Evolutionary conservation across 2,888 invertebrate genomes (phyloP).

Genomic region (Leptodirus hochenwartii): DNA sequence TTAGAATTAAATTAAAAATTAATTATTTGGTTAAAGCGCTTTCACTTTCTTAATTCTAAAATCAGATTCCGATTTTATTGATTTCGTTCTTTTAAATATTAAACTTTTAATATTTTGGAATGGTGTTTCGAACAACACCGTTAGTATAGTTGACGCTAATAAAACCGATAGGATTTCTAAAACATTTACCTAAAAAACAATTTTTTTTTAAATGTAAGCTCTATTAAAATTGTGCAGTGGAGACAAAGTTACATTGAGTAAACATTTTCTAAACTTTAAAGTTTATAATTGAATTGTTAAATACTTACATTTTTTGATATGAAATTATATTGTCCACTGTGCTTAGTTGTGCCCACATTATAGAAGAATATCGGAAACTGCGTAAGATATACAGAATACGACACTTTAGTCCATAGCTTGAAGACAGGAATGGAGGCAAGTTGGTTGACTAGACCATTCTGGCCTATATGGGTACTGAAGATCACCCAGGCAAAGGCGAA

Average conservation of each 20-base stretch:
- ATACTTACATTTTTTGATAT: slow-evolving; percentile 34
- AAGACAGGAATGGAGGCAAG: slow-evolving; percentile 41
- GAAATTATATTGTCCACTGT: slow-evolving; percentile 37
- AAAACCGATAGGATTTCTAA: slow-evolving; percentile 39
- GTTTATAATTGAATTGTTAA: too few species aligned
- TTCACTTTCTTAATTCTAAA: neutral
- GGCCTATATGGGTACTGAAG: slow-evolving; percentile 41
- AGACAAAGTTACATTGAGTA: too few species aligned
- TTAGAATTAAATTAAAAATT: too few species aligned
- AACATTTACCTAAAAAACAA: slow-evolving; percentile 35
- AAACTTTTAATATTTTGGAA: slow-evolving; percentile 45
- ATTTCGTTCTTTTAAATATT: slow-evolving; percentile 7
- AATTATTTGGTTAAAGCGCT: too few species aligned
- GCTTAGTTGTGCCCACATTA: slow-evolving; percentile 42
- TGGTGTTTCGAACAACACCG: slow-evolving; percentile 45
- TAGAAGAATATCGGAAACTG: slow-evolving; percentile 56
- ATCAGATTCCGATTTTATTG: neutral
- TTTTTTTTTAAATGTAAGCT: slow-evolving; percentile 8
- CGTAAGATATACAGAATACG: slow-evolving; percentile 49
- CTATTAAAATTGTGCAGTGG: neutral
- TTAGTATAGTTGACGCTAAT: slow-evolving; percentile 34
- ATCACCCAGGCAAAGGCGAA: slow-evolving; percentile 47
- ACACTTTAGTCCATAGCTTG: slow-evolving; percentile 44
- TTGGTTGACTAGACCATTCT: slow-evolving; percentile 33
- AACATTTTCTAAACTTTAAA: too few species aligned